Evolutionary conservation across 2,113 vertebrate species (phyloP), one percentile per base, ranked within the genome.

Genomic region (Engystomops pustulosus): DNA sequence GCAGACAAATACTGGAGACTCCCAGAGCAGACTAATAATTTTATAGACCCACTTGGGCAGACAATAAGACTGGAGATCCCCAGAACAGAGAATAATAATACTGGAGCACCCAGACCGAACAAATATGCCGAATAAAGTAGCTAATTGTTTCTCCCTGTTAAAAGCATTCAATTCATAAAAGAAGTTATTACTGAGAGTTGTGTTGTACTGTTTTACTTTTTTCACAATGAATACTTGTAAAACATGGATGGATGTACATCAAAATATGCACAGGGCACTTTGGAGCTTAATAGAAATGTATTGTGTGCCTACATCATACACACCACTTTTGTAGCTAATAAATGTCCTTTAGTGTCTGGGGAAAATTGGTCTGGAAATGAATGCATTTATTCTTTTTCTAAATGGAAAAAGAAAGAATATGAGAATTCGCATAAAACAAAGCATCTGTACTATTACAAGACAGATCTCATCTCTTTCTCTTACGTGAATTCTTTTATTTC

Each of bases 351-450:
- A 47, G n/a, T 8, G n/a, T 72, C 38, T 9, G 27, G 38, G n/a
- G 41, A 47, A 72, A 72, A 47, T 72, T 20, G 25, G 44, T 65
- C 41, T 27, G 45, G 27, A 62, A 53, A 83, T 30, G 38, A 74
- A 75, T 45, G 53, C 11, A 44, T 44, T 71, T 76, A n/a, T 76
- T 76, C 27, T 15, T 49, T 77, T 44, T 44, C 17, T 55, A 77
- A 77, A 67, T 67, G 32, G 32, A 36, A 34, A 71, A 45, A 25
- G 27, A 71, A 71, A 44, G 36, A 71, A 71, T 71, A 76, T 76
- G 74, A 36, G 27, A 77, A 55, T 58, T 58, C 49, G 53, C 30
- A 55, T 77, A 55, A 77, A 58, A 77, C 51, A 77, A 77, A 77
- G 34, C 74, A 36, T 18, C 27, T 20, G 71, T 51, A 36, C 49